phyloP scores from a whole-genome alignment of 1,140 invertebrate species.

The Maconellicoccus hirsutus region DNA sequence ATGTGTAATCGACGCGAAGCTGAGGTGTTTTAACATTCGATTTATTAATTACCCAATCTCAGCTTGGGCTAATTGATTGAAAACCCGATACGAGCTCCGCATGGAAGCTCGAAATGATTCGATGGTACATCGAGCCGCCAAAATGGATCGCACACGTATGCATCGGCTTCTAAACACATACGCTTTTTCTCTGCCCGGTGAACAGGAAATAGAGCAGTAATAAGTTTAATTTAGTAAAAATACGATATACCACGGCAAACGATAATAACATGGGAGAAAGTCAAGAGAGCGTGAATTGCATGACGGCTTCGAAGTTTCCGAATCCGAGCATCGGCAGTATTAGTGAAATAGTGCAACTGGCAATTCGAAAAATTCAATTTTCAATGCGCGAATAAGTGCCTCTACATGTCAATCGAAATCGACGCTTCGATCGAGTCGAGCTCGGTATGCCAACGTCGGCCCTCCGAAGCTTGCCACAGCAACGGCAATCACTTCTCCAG shows the following conservation, averaged over 20 bases:
- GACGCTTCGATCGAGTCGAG: not conserved
- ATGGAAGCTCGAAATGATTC: too few species aligned
- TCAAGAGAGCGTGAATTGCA: conserved; percentile 15
- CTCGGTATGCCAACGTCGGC: not conserved
- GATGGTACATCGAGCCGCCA: too few species aligned
- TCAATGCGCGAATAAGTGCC: not conserved
- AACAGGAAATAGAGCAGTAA: conserved; percentile 17
- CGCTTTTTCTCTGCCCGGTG: not conserved
- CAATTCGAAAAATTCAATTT: too few species aligned
- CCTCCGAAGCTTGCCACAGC: not conserved
- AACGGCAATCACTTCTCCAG: conserved; percentile 2
- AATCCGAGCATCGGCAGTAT: conserved; percentile 6
- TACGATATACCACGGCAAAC: not conserved
- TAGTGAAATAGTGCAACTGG: not conserved
- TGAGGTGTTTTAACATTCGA: too few species aligned
- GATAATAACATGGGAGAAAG: conserved; percentile 20
- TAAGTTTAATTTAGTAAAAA: conserved; percentile 13
- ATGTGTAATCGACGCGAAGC: too few species aligned
- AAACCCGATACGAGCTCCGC: too few species aligned
- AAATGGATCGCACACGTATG: too few species aligned
- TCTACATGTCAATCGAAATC: not conserved
- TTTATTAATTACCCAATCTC: too few species aligned
- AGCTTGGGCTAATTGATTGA: too few species aligned
- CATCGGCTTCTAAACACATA: not conserved
- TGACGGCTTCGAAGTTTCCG: not conserved